These are phyloP conservation scores for Caenorhabditis drosophilae DNA, from an alignment of 2,888 invertebrate genomes.

Conservation along the genomic window DNA sequence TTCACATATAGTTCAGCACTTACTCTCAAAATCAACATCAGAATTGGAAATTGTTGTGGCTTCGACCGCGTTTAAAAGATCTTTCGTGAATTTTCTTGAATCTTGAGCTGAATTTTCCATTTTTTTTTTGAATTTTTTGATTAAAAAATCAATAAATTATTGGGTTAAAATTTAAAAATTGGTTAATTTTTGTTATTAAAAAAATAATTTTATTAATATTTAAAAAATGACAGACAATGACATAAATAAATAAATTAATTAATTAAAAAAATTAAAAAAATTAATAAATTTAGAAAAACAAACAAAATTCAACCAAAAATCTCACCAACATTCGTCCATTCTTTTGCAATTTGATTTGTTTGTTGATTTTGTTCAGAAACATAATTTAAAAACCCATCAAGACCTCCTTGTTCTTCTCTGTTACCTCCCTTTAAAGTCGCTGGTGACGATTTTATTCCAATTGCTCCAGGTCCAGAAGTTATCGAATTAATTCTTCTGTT, in stretches of 20 bases:
- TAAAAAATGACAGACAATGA: neutral
- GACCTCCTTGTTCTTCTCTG: conserved; percentile 19
- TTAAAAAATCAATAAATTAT: neutral
- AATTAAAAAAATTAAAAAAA: neutral
- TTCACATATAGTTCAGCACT: no score
- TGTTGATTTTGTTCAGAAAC: conserved; percentile 11
- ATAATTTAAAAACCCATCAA: conserved; percentile 27
- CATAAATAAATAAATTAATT: conserved; percentile 4
- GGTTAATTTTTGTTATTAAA: no score
- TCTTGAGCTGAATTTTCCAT: conserved; percentile 13
- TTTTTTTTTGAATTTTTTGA: neutral
- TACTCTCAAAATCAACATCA: no score
- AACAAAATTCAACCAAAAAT: conserved; percentile 5
- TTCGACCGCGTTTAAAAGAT: conserved; percentile 11
- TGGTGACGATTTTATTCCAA: conserved; percentile 22
- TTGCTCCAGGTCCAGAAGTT: conserved; percentile 24
- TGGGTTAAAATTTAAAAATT: no score
- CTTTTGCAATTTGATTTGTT: conserved; percentile 12
- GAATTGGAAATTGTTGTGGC: no score
- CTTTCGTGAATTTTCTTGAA: conserved; percentile 24
- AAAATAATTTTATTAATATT: neutral
- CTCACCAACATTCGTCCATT: conserved; percentile 37
- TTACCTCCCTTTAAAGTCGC: conserved; percentile 27
- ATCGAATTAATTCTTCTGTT: conserved; percentile 22
- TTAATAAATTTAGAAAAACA: neutral